These are phyloP conservation scores for Hippocampus abdominalis DNA, from an alignment of 2,113 vertebrate genomes.

Conservation along the genomic window DNA sequence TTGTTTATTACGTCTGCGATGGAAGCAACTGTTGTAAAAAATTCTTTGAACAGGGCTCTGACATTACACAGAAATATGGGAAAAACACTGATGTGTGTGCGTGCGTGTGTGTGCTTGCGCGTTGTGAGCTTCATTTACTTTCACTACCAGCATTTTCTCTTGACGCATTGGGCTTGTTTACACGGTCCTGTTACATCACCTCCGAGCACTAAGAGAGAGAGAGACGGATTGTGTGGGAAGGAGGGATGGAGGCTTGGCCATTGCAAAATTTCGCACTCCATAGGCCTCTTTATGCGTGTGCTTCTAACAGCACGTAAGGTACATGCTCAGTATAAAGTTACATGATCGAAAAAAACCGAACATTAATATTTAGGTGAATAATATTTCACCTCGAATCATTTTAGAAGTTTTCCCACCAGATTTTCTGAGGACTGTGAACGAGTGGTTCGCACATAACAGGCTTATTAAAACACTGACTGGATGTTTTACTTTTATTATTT, in stretches of 20 bases:
- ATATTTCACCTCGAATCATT: background rate
- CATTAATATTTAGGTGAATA: background rate
- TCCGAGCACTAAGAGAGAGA: constrained; percentile 45
- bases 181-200: constrained; percentile 55
- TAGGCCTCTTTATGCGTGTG: constrained; percentile 28
- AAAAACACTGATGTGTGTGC: constrained; percentile 24
- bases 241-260: constrained; percentile 45
- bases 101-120: background rate
- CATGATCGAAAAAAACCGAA: background rate
- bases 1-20: constrained; percentile 46
- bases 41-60: constrained; percentile 50
- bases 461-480: background rate
- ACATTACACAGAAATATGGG: constrained; percentile 32
- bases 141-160: constrained; percentile 28
- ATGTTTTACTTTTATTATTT: background rate
- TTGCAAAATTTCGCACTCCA: constrained; percentile 34
- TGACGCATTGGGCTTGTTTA: constrained; percentile 37
- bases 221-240: constrained; percentile 51
- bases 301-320: constrained; percentile 1
- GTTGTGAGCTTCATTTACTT: constrained; percentile 3
- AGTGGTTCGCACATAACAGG: no score
- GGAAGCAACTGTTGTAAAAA: constrained; percentile 28
- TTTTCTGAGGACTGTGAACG: background rate
- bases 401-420: background rate
- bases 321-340: background rate